These are phyloP conservation scores for Dascyllus trimaculatus DNA, from an alignment of 2,113 vertebrate genomes.

Conservation along the genomic window DNA sequence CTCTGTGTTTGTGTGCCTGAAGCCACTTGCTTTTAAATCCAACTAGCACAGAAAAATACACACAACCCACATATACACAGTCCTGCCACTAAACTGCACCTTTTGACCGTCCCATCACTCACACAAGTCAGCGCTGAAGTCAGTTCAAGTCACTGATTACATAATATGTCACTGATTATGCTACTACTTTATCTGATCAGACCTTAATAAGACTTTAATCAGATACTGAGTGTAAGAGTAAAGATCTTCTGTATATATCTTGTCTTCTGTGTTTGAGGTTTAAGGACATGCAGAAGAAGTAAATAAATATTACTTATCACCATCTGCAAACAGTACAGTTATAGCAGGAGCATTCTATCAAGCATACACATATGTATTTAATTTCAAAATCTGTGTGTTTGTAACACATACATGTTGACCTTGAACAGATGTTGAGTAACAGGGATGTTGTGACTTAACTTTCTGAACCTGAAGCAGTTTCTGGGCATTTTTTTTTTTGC, in stretches of 20 bases:
- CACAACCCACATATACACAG: not conserved
- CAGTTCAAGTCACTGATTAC: not conserved
- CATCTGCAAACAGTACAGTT: too few relatives aligned
- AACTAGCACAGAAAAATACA: not conserved
- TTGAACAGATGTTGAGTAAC: not conserved
- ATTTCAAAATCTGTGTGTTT: not conserved
- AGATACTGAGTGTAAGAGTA: too few relatives aligned
- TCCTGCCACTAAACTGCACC: not conserved
- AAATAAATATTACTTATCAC: too few relatives aligned
- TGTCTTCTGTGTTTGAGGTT: too few relatives aligned
- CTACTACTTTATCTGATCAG: constrained; percentile 8
- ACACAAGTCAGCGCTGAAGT: not conserved
- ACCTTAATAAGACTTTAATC: not conserved
- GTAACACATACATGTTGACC: not conserved
- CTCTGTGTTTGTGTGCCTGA: constrained; percentile 1
- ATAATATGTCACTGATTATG: not conserved
- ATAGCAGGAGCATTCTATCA: too few relatives aligned
- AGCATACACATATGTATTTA: not conserved
- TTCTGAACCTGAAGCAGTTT: too few relatives aligned
- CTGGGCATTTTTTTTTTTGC: too few relatives aligned
- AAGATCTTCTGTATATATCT: too few relatives aligned
- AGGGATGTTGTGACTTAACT: not conserved
- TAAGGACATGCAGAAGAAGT: too few relatives aligned
- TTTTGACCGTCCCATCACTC: constrained; percentile 20
- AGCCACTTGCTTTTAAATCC: not conserved